phyloP scores from a whole-genome alignment of 2,113 vertebrate species.

The Mesocricetus auratus region DNA sequence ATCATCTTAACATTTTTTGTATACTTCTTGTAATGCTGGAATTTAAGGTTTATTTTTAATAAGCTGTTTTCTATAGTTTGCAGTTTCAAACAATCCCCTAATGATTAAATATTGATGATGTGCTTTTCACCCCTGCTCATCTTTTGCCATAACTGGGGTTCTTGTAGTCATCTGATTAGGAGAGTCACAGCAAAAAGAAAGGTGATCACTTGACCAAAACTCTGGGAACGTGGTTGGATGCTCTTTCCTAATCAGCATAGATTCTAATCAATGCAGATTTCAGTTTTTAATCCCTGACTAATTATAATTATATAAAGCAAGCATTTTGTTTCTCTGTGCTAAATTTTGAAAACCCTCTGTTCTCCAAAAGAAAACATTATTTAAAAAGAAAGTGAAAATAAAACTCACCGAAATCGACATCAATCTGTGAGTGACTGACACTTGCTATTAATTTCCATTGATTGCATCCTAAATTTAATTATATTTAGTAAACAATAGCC shows the following conservation, averaged over 20 bases:
- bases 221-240: constrained; percentile 1
- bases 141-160: neutral
- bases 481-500: neutral
- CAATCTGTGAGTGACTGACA: neutral
- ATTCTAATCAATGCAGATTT: constrained; percentile 42
- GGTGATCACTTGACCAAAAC: neutral
- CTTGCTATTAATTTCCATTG: constrained; percentile 1
- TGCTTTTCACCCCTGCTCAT: constrained; percentile 46
- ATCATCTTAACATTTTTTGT: neutral
- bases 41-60: constrained; percentile 28
- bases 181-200: constrained; percentile 33
- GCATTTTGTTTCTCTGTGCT: constrained; percentile 40
- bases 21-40: constrained; percentile 18
- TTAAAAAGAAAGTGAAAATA: constrained; percentile 49
- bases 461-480: constrained; percentile 10
- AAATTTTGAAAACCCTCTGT: neutral
- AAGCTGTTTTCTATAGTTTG: constrained; percentile 16
- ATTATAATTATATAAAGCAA: constrained; percentile 47
- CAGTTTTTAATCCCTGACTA: constrained; percentile 52
- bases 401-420: constrained; percentile 33
- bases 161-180: constrained; percentile 41
- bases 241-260: neutral
- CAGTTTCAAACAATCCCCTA: constrained; percentile 28
- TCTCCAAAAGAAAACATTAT: neutral
- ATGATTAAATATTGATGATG: constrained; percentile 64